Percentiles rank a stretch among this genome's conserved stretches.
Conservation (phyloP, 2,797 vertebrate genomes). For the Lithobates sylvaticus region DNA sequence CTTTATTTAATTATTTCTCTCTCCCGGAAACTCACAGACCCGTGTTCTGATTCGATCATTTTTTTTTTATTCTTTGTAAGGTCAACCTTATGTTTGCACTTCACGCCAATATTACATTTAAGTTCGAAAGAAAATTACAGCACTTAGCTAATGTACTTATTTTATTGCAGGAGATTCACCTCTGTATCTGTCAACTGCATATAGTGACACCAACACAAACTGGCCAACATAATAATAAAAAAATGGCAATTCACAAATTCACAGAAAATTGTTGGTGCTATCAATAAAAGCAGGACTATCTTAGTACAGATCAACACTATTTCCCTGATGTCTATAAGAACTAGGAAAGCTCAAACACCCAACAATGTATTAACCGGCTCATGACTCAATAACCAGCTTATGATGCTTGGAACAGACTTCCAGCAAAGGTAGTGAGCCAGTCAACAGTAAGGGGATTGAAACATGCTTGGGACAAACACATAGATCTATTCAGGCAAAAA, state of each 20-base stretch:
- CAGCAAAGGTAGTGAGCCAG: no score
- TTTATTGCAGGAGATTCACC: constrained; percentile 35
- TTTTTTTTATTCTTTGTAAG: background rate
- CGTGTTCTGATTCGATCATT: background rate
- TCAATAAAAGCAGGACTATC: background rate
- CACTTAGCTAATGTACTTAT: constrained; percentile 41
- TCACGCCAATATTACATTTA: background rate
- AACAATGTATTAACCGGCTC: no score
- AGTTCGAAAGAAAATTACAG: constrained; percentile 16
- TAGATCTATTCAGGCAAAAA: no score
- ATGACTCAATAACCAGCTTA: no score
- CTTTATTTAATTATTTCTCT: constrained; percentile 15
- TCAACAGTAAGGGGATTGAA: no score
- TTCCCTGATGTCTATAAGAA: background rate
- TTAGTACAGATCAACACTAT: background rate
- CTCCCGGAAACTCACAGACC: constrained; percentile 3
- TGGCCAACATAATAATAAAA: no score
- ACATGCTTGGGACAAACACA: no score
- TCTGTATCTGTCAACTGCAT: background rate
- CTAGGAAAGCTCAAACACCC: background rate
- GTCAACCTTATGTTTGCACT: background rate
- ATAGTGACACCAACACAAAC: background rate
- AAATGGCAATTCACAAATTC: no score
- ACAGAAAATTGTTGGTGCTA: no score
- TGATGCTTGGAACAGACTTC: no score